Conservation (phyloP, 2,113 vertebrate genomes). For the Microcebus griseorufus region DNA sequence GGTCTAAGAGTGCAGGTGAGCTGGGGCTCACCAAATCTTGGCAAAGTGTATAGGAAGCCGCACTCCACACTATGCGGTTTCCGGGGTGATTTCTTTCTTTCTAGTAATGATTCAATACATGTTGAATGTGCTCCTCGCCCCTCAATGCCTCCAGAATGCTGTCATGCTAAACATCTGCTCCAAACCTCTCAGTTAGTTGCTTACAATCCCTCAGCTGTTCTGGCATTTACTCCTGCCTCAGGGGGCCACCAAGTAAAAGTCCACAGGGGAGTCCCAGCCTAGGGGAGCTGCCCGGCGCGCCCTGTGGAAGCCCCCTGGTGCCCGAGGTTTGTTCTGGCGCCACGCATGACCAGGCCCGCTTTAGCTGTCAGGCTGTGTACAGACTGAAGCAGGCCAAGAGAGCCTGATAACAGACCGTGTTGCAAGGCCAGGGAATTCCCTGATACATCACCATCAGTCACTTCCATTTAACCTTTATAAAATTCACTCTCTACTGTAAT, state of each 20-base stretch:
- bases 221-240: not conserved
- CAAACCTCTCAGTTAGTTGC: not conserved
- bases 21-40: not conserved
- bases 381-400: not conserved
- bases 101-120: not conserved
- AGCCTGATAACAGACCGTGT: not conserved
- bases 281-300: accelerated
- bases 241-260: not conserved
- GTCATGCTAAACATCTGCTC: not conserved
- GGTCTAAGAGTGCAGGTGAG: not conserved
- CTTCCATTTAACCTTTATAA: constrained; percentile 10
- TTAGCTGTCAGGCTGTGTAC: not conserved
- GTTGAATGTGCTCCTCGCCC: not conserved
- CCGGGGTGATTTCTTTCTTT: not conserved
- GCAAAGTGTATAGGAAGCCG: not conserved
- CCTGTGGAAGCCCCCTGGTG: not conserved
- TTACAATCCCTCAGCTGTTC: not conserved
- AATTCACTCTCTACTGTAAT: not conserved
- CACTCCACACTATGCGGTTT: not conserved
- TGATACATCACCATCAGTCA: not conserved
- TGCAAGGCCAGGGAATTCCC: not conserved
- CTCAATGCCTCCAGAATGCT: not conserved
- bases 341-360: not conserved
- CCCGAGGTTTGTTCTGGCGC: no score
- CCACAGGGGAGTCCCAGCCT: not conserved